Base-by-base conservation (phyloP, 2,888 invertebrate species). In the Dexiosoma caninum region DNA sequence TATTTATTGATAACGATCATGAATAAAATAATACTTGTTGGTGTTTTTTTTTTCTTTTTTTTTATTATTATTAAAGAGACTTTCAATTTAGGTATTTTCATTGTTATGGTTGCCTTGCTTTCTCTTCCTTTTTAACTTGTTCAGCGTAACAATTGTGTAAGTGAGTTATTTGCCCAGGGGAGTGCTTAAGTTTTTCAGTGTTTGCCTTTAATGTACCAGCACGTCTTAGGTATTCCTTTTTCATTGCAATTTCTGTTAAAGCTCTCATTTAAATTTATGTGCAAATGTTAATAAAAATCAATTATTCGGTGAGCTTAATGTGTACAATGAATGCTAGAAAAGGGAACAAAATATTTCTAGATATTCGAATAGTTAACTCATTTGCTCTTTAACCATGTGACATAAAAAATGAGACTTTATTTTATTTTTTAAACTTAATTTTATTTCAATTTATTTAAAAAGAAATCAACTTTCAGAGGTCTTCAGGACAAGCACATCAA, bases 151-250 rank as follows among this genome's bases (percentile, higher is more conserved):
- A 62, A 81, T 72, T 77, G 64, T 64, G 69, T 27, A 62, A 35
- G 72, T 72, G 64, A 81, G 57, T 81, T 74, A 81, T 81, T 69
- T 62, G 44, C 81, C 81, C 72, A 53, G 5, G 81, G 77, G 81
- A 81, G 77, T 77, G 64, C 77, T 81, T 74, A 72, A 74, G 72
- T 30, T 69, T 69, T 53, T 59, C 44, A 78, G 37, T 67, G 66
- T 76, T 71, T 76, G 55, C 44, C 46, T 37, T 71, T 72, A 64
- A 64, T 72, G 53, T 55, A 35, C 14, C 72, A 35, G n/a, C 19
- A 59, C 40, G 49, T 51, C 70, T 60, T 32, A 21, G 14, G 16
- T 40, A 40, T 49, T 40, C 12, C 10, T 60, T 60, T 60, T 60
- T 59, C 19, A 40, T 37, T n/a, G 4, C 14, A 14, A 55, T 55